Conservation (phyloP, 2,888 invertebrate genomes). For the Neria commutata region DNA sequence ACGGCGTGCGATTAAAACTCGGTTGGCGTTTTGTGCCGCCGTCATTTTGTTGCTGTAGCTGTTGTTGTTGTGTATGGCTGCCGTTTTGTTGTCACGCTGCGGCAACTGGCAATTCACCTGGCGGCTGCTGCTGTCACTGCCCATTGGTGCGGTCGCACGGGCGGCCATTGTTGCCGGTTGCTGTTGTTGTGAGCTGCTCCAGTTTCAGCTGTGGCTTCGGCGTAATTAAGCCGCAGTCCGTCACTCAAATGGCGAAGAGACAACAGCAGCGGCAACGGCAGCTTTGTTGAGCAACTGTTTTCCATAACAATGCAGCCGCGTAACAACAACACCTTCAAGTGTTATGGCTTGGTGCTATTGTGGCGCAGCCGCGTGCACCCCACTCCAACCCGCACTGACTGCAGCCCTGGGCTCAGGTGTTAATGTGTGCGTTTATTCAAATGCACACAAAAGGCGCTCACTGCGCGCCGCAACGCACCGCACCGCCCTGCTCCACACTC, state of each 20-base stretch:
- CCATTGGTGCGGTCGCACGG: neutral
- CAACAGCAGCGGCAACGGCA: neutral
- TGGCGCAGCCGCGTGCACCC: conserved; percentile 8
- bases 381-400: conserved; percentile 20
- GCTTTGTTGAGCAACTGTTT: conserved; percentile 39
- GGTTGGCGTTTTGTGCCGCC: conserved; percentile 17
- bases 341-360: conserved; percentile 1
- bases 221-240: conserved; percentile 40
- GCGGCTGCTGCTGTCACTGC: too few relatives aligned
- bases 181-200: neutral
- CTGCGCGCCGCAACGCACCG: neutral
- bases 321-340: conserved; percentile 42
- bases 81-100: conserved; percentile 10
- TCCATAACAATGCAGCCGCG: conserved; percentile 47
- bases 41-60: conserved; percentile 26
- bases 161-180: neutral
- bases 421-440: conserved; percentile 51
- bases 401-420: conserved; percentile 48
- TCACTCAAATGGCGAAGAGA: conserved; percentile 19
- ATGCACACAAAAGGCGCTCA: neutral
- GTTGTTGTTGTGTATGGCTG: too few relatives aligned
- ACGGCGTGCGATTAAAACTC: conserved; percentile 23
- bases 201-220: conserved; percentile 27
- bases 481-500: neutral
- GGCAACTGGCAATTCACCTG: neutral